Base-by-base conservation (phyloP, 2,888 invertebrate genomes). In the Pycnomerus fuliginosus region DNA sequence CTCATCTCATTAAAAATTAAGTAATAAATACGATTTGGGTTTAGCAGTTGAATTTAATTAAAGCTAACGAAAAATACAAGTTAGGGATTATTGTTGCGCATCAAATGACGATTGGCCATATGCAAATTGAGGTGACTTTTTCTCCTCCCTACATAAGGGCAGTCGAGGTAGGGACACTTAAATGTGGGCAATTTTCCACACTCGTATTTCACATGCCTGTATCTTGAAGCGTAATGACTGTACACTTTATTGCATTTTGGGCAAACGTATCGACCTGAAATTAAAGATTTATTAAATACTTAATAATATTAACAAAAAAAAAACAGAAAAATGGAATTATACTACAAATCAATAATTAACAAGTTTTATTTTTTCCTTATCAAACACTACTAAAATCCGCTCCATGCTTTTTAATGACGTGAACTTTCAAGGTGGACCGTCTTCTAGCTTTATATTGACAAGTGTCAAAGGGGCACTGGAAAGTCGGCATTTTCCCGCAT, bases 201-300 rank as follows among this genome's bases (percentile, higher is more conserved):
- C 64, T 86, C 86, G 69, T 82, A 81, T 64, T 80, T 80, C 57
- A 80, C 76, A 68, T 87, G 87, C 46, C 85, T 79, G 7, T 36
- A 49, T 24, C 58, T 38, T 3, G 60, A 60, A 20, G 50, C 52
- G 29, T 42, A 31, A 25, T 48, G 40, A 14, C 41, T 52, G 49
- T 60, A 62, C 4, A 44, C 16, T 39, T 51, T 55, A 8, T 44
- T 41, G 38, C 62, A 62, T 40, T 36, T 47, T 1, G 43, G 31
- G 35, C 55, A 56, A 28, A 44, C 48, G 39, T 44, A 58, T 16
- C 34, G 22, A 15, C 50, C 51, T 47, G 38, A 30, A 49, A 48
- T 37, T 36, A 27, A 25, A 28, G 36, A 36, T 22, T 28, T 2
- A 25, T 14, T 5, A 16, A 17, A 8, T 32, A 15, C 23, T 40